These are phyloP conservation scores for Zophobas morio DNA, from an alignment of 1,140 invertebrate genomes.

Conservation along the genomic window DNA sequence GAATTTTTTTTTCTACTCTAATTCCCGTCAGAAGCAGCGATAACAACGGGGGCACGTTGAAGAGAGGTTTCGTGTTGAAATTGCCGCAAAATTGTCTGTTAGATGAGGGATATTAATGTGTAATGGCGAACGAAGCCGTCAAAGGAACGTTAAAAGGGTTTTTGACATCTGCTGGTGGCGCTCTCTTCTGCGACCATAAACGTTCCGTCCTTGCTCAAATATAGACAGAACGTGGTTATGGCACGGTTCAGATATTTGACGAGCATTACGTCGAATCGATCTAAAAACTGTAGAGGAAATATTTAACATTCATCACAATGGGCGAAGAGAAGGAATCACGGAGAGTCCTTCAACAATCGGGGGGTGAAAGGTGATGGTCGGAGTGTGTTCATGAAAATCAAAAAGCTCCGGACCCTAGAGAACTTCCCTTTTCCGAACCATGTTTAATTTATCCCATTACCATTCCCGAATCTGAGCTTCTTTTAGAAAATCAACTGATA, in stretches of 20 bases:
- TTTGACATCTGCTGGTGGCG: constrained; percentile 32
- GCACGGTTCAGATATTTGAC: constrained; percentile 13
- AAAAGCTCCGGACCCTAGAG: constrained; percentile 3
- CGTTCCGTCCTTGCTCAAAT: constrained; percentile 3
- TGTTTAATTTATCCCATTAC: constrained; percentile 24
- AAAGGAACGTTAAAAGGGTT: constrained; percentile 44
- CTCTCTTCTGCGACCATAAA: constrained; percentile 14
- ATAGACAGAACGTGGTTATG: constrained; percentile 13
- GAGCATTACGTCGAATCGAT: constrained; percentile 10
- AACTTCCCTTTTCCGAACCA: neutral
- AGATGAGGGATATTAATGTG: constrained; percentile 48
- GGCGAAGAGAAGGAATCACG: neutral
- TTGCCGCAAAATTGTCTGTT: constrained; percentile 44
- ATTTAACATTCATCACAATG: constrained; percentile 6
- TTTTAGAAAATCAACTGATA: constrained; percentile 5
- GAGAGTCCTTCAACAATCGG: constrained; percentile 9
- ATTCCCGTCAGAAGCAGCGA: constrained; percentile 12
- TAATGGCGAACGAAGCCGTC: constrained; percentile 43
- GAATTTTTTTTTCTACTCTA: constrained; percentile 24
- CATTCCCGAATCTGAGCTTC: neutral
- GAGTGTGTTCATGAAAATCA: constrained; percentile 14
- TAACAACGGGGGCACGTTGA: constrained; percentile 4
- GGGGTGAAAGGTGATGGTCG: neutral
- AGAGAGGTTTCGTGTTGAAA: constrained; percentile 29
- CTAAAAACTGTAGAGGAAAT: neutral